Base-by-base conservation (phyloP, 2,888 invertebrate species). In the Cosmia trapezina region DNA sequence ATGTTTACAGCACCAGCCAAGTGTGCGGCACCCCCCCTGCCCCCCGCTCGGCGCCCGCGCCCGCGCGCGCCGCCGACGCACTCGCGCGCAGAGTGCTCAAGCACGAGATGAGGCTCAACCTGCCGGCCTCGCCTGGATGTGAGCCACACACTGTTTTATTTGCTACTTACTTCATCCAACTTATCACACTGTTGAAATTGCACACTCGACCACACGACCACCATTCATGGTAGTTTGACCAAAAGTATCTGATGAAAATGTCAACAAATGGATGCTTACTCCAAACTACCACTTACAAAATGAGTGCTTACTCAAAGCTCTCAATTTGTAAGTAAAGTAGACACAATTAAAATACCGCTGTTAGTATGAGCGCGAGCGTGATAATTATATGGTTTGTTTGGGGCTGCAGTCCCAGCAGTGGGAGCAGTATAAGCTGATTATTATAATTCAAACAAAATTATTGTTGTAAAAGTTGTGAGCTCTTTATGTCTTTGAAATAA, bases 61-160 rank as follows among this genome's bases (percentile, higher is more conserved):
- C 53, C 28, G 1, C 33, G 79, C 9, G 87, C 91, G 45, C 85
- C 59, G n/a, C 0, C 33, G 79, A 22, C 47, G 1, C 78, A 1
- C 80, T 85, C 9, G 87, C 91, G 43, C 85, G 91, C 0, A 75
- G 91, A 0, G 77, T 89, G 72, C 82, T 91, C 49, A 79, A 85
- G 41, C 92, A 89, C n/a, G 91, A 90, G 14, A 79, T 90, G 79
- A 57, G 91, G 9, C 88, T 89, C 43, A 77, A 88, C 76, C 78
- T 88, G 68, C 87, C 89, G 0, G 70, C 88, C 2, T 87, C 91
- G 4, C 91, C 91, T 0, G 73, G 45, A 6, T 7, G 80, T 81
- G 5, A 53, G 83, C 72, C 5, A 3, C 43, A 14, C 37, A 17
- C 22, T 17, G 17, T 9, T 49, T 14, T 9, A 12, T 54, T 54